These are phyloP conservation scores for Hafferia zeledoni DNA, from an alignment of 2,797 vertebrate genomes.

Conservation along the genomic window DNA sequence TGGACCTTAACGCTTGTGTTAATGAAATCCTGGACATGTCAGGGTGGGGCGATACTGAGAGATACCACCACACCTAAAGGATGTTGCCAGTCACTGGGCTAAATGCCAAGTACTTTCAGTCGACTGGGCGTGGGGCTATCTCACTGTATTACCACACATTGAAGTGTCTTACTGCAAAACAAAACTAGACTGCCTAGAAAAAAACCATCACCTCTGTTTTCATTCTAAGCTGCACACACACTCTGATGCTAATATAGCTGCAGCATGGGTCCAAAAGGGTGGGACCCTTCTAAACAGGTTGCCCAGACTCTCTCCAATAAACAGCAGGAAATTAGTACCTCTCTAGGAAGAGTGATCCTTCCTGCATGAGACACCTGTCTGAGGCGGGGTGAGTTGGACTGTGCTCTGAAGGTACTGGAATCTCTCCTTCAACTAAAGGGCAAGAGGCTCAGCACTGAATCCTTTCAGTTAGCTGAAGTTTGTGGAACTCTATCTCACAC, in stretches of 20 bases:
- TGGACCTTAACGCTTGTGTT: slow-evolving; percentile 51
- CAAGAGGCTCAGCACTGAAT: background rate
- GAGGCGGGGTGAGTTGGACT: background rate
- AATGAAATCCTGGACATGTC: slow-evolving; percentile 21
- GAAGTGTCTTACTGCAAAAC: slow-evolving; percentile 37
- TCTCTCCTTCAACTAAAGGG: background rate
- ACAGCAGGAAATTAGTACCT: background rate
- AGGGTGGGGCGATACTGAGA: slow-evolving; percentile 70
- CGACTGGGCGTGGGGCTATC: slow-evolving; percentile 64
- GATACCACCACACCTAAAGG: slow-evolving; percentile 69
- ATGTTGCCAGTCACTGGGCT: slow-evolving; percentile 47
- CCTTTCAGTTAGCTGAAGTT: background rate
- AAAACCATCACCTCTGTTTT: background rate
- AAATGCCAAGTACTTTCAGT: slow-evolving; percentile 59
- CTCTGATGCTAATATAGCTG: background rate
- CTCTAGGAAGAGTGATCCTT: background rate
- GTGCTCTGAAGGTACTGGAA: fast-evolving
- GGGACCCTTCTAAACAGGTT: background rate
- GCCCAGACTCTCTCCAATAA: background rate
- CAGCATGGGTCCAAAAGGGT: background rate
- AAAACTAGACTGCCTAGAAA: background rate
- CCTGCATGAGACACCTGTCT: background rate
- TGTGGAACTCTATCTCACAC: background rate
- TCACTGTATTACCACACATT: slow-evolving; percentile 58
- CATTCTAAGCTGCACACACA: background rate